Evolutionary conservation across 2,888 invertebrate species (phyloP).

Genomic region (Liodrosophila aerea): DNA sequence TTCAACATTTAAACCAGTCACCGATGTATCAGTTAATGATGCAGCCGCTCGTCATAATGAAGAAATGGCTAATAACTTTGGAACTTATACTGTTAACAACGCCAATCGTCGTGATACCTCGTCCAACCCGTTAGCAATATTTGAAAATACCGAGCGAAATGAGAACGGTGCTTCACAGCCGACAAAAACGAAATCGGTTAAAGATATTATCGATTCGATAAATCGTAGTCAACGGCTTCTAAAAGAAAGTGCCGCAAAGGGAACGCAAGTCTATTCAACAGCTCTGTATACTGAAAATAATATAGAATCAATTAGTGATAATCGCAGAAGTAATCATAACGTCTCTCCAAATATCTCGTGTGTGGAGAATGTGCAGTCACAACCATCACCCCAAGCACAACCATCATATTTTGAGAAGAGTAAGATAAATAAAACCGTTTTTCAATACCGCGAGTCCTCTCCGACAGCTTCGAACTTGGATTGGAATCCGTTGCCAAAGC

Average conservation of each 20-base stretch:
- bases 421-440: slow-evolving; percentile 74
- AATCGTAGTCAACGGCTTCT: slow-evolving; percentile 81
- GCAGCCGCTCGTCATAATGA: no score
- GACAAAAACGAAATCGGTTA: slow-evolving; percentile 77
- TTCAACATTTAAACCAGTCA: no score
- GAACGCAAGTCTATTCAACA: slow-evolving; percentile 56
- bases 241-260: slow-evolving; percentile 78
- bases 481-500: slow-evolving; percentile 82
- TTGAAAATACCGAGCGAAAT: slow-evolving; percentile 23
- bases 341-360: slow-evolving; percentile 12
- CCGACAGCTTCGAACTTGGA: slow-evolving; percentile 81
- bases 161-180: slow-evolving; percentile 5
- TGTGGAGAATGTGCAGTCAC: slow-evolving; percentile 21
- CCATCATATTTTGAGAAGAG: slow-evolving; percentile 76
- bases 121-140: slow-evolving; percentile 27
- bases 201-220: slow-evolving; percentile 82
- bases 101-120: no score
- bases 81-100: no score
- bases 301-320: slow-evolving; percentile 23
- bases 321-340: slow-evolving; percentile 28
- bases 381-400: slow-evolving; percentile 9
- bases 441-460: slow-evolving; percentile 79
- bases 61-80: no score
- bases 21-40: no score
- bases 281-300: slow-evolving; percentile 41